These are phyloP conservation scores for Hestina assimilis DNA, from an alignment of 1,140 invertebrate genomes.

Conservation along the genomic window DNA sequence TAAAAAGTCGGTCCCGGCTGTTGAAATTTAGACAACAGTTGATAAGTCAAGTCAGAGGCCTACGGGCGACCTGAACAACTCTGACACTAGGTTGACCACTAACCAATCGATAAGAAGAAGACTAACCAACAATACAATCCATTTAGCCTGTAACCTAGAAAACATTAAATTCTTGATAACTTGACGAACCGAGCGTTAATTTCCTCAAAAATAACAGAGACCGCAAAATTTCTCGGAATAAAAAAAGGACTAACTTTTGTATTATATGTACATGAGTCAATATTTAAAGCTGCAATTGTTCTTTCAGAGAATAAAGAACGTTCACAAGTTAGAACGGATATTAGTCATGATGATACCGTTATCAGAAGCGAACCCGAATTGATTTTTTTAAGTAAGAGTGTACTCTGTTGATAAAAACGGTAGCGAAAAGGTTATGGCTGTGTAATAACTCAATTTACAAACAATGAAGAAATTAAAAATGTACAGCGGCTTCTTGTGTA, in stretches of 20 bases:
- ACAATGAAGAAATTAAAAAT: no score
- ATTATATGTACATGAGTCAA: conserved; percentile 25
- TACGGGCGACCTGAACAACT: no score
- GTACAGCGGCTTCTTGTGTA: no score
- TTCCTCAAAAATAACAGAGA: conserved; percentile 21
- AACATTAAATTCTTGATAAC: background rate
- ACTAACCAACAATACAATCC: background rate
- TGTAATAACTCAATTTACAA: no score
- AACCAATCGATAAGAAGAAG: background rate
- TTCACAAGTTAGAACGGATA: conserved; percentile 39
- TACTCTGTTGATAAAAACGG: conserved; percentile 22
- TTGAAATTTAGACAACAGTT: no score
- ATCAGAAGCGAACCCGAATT: conserved; percentile 41
- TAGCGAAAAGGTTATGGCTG: no score
- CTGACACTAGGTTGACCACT: no score
- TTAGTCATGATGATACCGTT: conserved; percentile 49
- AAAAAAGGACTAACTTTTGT: conserved; percentile 16
- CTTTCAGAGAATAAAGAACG: conserved; percentile 36
- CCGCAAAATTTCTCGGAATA: conserved; percentile 25
- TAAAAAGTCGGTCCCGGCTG: no score
- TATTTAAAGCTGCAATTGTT: conserved; percentile 28
- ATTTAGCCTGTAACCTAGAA: background rate
- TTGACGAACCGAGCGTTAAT: background rate
- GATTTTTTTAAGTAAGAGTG: conserved; percentile 33
- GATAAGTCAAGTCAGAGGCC: no score